Conservation (phyloP, 2,113 vertebrate genomes). For the Mormyrus lacerda region DNA sequence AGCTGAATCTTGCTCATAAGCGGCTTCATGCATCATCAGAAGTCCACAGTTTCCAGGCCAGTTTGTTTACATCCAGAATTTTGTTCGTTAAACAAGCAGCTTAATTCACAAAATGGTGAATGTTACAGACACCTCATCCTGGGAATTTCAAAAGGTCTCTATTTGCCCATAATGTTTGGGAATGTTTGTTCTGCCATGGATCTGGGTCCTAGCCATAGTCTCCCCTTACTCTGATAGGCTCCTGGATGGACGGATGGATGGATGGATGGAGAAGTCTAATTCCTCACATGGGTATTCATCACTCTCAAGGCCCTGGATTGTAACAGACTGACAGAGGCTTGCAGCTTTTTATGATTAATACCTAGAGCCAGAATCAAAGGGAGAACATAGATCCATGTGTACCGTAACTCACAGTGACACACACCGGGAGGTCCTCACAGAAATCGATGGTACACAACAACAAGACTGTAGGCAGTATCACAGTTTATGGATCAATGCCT, state of each 20-base stretch:
- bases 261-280: background rate
- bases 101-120: background rate
- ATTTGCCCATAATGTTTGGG: background rate
- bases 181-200: background rate
- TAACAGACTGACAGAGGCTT: background rate
- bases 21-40: background rate
- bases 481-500: background rate
- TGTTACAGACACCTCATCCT: background rate
- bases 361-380: background rate
- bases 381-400: background rate
- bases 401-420: background rate
- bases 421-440: background rate
- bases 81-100: background rate
- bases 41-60: background rate
- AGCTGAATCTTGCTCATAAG: background rate
- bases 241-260: background rate
- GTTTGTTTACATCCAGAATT: background rate
- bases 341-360: background rate
- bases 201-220: background rate
- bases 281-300: background rate
- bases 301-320: background rate
- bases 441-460: background rate
- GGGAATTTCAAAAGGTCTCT: background rate
- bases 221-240: background rate
- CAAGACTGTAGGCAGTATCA: background rate